Conservation (phyloP, 2,113 vertebrate genomes). For the Odontophorus gujanensis region DNA sequence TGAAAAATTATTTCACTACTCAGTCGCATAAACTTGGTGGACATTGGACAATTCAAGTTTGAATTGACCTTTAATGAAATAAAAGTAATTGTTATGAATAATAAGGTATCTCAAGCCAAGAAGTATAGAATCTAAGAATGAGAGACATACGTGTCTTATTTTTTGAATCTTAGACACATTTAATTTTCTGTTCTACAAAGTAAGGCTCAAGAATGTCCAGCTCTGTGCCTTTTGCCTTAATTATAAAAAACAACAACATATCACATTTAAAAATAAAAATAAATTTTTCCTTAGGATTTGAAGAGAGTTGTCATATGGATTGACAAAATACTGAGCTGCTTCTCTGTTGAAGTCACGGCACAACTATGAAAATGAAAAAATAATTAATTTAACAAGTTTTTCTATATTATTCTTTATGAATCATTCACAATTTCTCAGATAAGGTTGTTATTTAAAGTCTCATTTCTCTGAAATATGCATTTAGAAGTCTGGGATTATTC, state of each 20-base stretch:
- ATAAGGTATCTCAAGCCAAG: not conserved
- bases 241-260: not conserved
- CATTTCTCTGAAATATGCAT: not conserved
- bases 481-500: not conserved
- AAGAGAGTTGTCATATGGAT: not conserved
- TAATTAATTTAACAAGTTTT: not conserved
- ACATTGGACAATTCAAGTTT: not conserved
- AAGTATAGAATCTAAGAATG: not conserved
- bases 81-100: not conserved
- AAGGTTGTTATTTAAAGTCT: not conserved
- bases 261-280: not conserved
- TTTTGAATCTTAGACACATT: not conserved
- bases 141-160: not conserved
- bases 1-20: not conserved
- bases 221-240: not conserved
- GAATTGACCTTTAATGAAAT: conserved; percentile 6
- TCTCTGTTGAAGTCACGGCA: not conserved
- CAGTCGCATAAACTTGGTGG: not conserved
- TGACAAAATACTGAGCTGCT: not conserved
- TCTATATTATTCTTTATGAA: not conserved
- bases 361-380: conserved; percentile 18
- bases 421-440: not conserved
- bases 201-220: not conserved
- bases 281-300: not conserved
- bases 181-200: not conserved